Conservation (phyloP, 2,113 vertebrate genomes). For the Oriolus oriolus region DNA sequence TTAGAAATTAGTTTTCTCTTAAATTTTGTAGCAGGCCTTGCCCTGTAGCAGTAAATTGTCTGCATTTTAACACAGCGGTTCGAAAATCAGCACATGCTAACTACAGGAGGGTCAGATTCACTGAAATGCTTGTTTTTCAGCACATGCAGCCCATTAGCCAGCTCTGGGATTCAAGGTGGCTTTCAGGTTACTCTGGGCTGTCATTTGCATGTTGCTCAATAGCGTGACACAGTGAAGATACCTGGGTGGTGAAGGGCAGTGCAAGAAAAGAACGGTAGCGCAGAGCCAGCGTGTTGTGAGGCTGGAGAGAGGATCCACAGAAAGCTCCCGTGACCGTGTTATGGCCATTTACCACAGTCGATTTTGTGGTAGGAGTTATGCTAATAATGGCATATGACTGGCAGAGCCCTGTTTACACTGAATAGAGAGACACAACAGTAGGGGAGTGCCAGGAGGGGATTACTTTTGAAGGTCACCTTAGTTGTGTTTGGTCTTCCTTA, state of each 20-base stretch:
- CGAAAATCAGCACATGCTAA: background rate
- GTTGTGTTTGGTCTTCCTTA: accelerated
- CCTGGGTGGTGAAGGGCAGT: background rate
- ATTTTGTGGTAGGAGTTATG: background rate
- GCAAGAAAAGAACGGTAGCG: background rate
- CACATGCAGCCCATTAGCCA: background rate
- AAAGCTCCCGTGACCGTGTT: background rate
- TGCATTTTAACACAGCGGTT: background rate
- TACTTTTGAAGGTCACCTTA: background rate
- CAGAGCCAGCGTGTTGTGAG: background rate
- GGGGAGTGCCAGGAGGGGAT: background rate
- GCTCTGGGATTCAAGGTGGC: background rate
- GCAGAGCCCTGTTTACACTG: background rate
- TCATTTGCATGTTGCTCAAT: background rate
- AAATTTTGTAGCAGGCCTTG: background rate
- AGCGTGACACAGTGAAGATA: background rate
- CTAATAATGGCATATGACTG: background rate
- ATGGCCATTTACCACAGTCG: background rate
- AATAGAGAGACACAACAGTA: background rate
- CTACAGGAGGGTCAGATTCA: background rate
- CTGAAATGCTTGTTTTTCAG: background rate
- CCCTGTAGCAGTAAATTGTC: accelerated
- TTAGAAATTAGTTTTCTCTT: background rate
- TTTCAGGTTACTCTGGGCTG: background rate
- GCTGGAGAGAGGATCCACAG: background rate